Conservation (phyloP, 2,888 invertebrate genomes). For the Diplolepis rosae region DNA sequence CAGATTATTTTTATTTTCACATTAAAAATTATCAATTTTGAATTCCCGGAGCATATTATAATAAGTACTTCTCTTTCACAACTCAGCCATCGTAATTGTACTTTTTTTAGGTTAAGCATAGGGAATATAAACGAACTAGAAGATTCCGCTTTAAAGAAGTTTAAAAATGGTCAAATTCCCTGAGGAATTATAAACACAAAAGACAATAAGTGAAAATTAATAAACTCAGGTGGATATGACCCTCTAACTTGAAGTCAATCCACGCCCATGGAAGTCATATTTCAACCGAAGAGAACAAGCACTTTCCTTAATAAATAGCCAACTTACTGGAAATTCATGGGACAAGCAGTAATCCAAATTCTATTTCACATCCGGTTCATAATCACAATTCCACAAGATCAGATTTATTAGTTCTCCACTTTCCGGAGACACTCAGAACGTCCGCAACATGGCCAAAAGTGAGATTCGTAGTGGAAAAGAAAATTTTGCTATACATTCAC, state of each 20-base stretch:
- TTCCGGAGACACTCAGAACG: background rate
- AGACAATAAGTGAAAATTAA: too few relatives aligned
- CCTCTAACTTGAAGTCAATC: background rate
- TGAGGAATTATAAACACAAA: too few relatives aligned
- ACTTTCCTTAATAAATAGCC: background rate
- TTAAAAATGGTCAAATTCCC: too few relatives aligned
- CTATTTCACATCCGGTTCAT: background rate
- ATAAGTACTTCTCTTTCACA: too few relatives aligned
- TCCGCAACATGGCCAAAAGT: background rate
- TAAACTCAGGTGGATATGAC: too few relatives aligned
- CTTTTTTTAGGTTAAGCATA: too few relatives aligned
- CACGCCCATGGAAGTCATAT: background rate
- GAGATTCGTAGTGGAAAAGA: background rate
- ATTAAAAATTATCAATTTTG: background rate
- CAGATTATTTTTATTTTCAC: too few relatives aligned
- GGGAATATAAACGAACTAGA: too few relatives aligned
- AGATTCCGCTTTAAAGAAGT: too few relatives aligned
- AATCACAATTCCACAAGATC: background rate
- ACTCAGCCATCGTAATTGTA: too few relatives aligned
- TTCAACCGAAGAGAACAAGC: background rate
- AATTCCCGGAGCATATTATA: background rate
- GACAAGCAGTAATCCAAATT: conserved; percentile 56
- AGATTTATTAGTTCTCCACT: background rate
- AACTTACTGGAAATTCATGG: conserved; percentile 63
- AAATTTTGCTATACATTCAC: background rate